These are phyloP conservation scores for Scaptomyza tumidula DNA, from an alignment of 2,888 invertebrate species.

Conservation along the genomic window DNA sequence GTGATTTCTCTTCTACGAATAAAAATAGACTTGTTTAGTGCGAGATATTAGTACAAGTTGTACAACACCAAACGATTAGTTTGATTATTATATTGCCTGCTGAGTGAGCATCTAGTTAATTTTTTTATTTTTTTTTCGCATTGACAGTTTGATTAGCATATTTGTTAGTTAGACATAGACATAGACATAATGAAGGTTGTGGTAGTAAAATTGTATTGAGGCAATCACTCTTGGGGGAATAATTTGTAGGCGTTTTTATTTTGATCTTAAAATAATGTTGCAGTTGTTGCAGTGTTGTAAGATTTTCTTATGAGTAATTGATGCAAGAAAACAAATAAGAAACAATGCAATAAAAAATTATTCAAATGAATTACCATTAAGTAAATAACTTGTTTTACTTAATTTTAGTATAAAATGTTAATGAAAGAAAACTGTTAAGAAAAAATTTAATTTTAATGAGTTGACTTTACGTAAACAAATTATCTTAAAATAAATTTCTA, in stretches of 20 bases:
- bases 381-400: too few relatives aligned
- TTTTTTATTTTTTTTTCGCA: neutral
- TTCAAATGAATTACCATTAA: too few relatives aligned
- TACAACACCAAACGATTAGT: neutral
- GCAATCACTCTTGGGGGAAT: neutral
- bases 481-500: too few relatives aligned
- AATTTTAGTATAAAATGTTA: too few relatives aligned
- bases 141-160: neutral
- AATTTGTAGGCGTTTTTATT: neutral
- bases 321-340: too few relatives aligned
- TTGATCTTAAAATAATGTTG: too few relatives aligned
- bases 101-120: neutral
- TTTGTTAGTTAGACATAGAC: neutral
- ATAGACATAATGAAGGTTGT: neutral
- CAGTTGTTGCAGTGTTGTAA: too few relatives aligned
- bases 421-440: too few relatives aligned
- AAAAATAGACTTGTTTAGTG: conserved; percentile 26
- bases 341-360: too few relatives aligned
- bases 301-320: too few relatives aligned
- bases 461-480: too few relatives aligned
- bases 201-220: neutral
- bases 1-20: conserved; percentile 57
- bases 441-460: too few relatives aligned
- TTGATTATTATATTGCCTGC: neutral
- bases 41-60: conserved; percentile 5